These are phyloP conservation scores for Sesia apiformis DNA, from an alignment of 2,888 invertebrate genomes.

Conservation along the genomic window DNA sequence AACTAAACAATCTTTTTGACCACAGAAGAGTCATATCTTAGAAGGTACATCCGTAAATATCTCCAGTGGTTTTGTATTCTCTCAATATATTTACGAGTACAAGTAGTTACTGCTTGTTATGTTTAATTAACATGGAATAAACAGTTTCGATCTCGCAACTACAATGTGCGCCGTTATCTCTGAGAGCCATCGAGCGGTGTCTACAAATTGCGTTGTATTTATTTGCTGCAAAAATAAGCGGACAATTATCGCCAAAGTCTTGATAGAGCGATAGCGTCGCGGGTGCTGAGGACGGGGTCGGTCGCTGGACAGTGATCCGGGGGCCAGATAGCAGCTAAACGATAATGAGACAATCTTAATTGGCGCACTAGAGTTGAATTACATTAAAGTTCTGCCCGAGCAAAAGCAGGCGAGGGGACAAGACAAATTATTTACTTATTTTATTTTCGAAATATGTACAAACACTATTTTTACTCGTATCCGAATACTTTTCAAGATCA, in stretches of 20 bases:
- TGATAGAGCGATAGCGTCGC: conserved; percentile 22
- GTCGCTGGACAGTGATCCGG: conserved; percentile 10
- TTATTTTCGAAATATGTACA: too few species aligned
- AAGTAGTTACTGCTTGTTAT: conserved; percentile 36
- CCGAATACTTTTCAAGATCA: too few species aligned
- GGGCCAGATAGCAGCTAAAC: conserved; percentile 21
- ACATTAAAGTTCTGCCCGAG: conserved; percentile 6
- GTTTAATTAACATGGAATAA: conserved; percentile 54
- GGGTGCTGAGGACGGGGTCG: conserved; percentile 6
- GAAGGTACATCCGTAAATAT: too few species aligned
- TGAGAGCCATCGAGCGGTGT: conserved; percentile 39
- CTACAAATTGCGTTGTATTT: conserved; percentile 54
- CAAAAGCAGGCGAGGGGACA: neutral
- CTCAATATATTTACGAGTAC: neutral
- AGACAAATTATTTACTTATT: too few species aligned
- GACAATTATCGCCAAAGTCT: conserved; percentile 40
- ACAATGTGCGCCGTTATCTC: conserved; percentile 47
- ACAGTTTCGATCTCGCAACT: conserved; percentile 44
- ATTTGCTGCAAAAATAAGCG: conserved; percentile 46
- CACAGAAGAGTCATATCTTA: too few species aligned
- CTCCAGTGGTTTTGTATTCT: too few species aligned
- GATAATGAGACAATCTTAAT: conserved; percentile 43
- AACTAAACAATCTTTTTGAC: too few species aligned
- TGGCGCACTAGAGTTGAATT: conserved; percentile 30
- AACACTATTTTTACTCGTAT: too few species aligned